Base-by-base conservation (phyloP, 2,113 vertebrate genomes). In the Limanda limanda region DNA sequence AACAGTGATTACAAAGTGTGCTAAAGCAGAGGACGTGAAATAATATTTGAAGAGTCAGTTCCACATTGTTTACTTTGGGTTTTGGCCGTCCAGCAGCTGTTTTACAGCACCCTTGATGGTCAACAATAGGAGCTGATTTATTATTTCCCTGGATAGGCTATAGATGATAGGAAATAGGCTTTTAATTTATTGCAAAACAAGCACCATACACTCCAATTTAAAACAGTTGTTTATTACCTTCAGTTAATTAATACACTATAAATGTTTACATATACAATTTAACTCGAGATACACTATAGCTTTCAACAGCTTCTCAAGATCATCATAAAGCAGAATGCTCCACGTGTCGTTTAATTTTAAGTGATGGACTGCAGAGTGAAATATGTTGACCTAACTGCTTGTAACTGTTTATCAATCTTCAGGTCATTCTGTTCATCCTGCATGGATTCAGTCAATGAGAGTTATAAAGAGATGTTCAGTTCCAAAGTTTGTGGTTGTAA, bases 91-190 rank as follows among this genome's bases (percentile, higher is more conserved):
- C 18, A 20, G 52, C 45, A 47, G 51, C 40, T 71, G 65, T 63
- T 87, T 71, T 68, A 85, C 73, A 21, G 37, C 66, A 56, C 79
- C 63, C 60, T 10, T 2, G 69, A 68, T 45, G 47, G 21, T 56
- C 70, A 61, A 63, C 61, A 63, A 63, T 45, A 57, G 18, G 15
- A 81, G 2, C 5, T 75, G 57, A 78, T 78, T 75, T 64, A 74
- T 74, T 71, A 18, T n/a, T 61, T 61, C 59, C 25, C 27, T 37
- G 18, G 8, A 17, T 37, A 61, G 42, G 13, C 23, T 78, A 0
- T 27, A 17, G 66, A 31, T 79, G 48, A 17, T 31, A 20, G 10
- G 47, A 73, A 15, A 48, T 23, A 35, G 17, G 5, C n/a, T 25
- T 35, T 68, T 48, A 15, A 58, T 59, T 65, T 24, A 72, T 24